Percentiles rank a stretch among this genome's conserved stretches.
Evolutionary conservation across 2,888 invertebrate species (phyloP).

Genomic region (Phytoseiulus persimilis): DNA sequence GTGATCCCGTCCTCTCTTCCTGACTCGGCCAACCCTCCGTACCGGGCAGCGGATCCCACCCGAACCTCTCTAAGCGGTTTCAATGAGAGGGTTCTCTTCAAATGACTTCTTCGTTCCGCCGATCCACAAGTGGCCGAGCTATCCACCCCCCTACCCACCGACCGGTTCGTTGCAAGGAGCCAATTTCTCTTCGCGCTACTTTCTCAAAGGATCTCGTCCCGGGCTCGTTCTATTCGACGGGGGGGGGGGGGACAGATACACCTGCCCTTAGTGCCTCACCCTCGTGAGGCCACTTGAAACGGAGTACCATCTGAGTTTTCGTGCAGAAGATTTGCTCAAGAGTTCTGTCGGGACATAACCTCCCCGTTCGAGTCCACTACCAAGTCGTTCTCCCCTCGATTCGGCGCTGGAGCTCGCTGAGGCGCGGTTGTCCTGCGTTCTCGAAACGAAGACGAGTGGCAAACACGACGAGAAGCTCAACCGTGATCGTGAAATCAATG

Average conservation of each 20-base stretch:
- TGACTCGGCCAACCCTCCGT: background rate
- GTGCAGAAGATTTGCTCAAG: background rate
- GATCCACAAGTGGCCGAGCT: background rate
- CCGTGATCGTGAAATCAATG: no score
- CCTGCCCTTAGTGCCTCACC: background rate
- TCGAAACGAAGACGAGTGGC: background rate
- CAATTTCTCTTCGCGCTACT: background rate
- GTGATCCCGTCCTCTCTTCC: background rate
- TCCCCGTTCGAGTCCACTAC: no score
- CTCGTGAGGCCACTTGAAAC: background rate
- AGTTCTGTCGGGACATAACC: background rate
- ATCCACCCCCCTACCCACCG: no score
- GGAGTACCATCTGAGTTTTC: background rate
- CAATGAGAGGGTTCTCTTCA: background rate
- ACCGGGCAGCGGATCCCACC: background rate
- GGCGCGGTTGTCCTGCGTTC: background rate
- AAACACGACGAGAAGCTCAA: no score
- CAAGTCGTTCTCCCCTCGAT: no score
- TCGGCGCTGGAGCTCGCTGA: background rate
- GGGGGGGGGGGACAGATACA: background rate
- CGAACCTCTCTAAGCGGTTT: background rate
- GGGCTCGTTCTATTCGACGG: background rate
- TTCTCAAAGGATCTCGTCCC: background rate
- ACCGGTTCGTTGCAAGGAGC: background rate
- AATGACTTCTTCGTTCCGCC: background rate